Evolutionary conservation across 1,140 invertebrate genomes (phyloP).

Genomic region (Telenomus remus): DNA sequence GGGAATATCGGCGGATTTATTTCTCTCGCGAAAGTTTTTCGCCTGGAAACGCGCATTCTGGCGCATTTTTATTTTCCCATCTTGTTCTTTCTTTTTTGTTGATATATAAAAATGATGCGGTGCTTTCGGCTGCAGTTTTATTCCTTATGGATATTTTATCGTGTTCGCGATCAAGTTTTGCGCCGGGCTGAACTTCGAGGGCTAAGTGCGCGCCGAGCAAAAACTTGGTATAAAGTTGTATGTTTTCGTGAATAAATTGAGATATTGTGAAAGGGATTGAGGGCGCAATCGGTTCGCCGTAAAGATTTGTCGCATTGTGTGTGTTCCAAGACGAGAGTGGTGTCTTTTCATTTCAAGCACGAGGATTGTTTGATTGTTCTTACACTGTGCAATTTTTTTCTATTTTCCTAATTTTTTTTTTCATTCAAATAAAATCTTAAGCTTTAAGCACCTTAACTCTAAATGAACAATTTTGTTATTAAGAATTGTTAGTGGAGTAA

Average conservation of each 20-base stretch:
- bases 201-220: conserved; percentile 32
- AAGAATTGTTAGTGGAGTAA: too few relatives aligned
- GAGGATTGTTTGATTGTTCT: conserved; percentile 2
- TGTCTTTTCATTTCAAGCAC: background rate
- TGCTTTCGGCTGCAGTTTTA: conserved; percentile 20
- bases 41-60: conserved; percentile 1
- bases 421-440: background rate
- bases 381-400: background rate
- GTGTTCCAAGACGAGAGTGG: background rate
- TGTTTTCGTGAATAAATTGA: conserved; percentile 48
- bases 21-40: background rate
- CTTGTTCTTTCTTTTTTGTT: too few relatives aligned
- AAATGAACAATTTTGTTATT: background rate
- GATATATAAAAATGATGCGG: conserved; percentile 17
- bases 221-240: conserved; percentile 47
- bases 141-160: conserved; percentile 38
- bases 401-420: too few relatives aligned
- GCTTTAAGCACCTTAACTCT: background rate
- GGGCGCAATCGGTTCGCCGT: conserved; percentile 34
- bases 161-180: conserved; percentile 43
- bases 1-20: too few relatives aligned
- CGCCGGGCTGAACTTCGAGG: conserved; percentile 26
- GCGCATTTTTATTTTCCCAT: conserved; percentile 17
- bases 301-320: conserved; percentile 36
- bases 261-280: conserved; percentile 40